Conservation (phyloP, 2,888 invertebrate genomes). For the Bugula neritina region DNA sequence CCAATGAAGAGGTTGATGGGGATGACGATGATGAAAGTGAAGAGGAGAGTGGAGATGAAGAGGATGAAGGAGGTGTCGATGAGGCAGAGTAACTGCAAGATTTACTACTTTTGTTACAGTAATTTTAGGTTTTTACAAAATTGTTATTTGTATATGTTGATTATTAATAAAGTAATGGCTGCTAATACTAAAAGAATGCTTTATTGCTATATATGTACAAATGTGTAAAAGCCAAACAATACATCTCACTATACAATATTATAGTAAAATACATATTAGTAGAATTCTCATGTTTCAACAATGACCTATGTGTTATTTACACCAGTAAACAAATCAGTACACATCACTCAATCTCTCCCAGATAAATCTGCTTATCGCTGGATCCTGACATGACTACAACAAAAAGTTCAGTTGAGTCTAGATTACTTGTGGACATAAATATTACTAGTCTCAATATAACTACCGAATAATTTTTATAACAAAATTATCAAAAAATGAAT, state of each 20-base stretch:
- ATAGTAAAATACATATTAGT: too few species aligned
- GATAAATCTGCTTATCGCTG: conserved; percentile 88
- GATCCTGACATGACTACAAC: conserved; percentile 76
- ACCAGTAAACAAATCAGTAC: not conserved
- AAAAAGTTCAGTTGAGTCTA: too few species aligned
- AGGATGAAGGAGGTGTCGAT: not conserved
- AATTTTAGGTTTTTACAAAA: too few species aligned
- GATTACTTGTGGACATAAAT: too few species aligned
- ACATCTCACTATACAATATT: too few species aligned
- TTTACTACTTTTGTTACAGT: not conserved
- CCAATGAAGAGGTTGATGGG: conserved; percentile 88
- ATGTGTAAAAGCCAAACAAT: too few species aligned
- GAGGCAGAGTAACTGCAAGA: not conserved
- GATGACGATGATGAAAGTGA: conserved; percentile 53
- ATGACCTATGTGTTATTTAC: not conserved
- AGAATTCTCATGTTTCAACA: too few species aligned
- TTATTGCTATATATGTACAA: too few species aligned
- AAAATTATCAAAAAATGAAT: too few species aligned
- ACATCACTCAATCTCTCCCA: conserved; percentile 82
- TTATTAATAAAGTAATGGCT: not conserved
- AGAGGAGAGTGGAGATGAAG: conserved; percentile 35
- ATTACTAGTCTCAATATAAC: too few species aligned
- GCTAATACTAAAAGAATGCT: too few species aligned
- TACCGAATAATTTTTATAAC: too few species aligned
- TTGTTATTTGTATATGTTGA: not conserved